Evolutionary conservation across 2,113 vertebrate species (phyloP).

Genomic region (Gnathonemus longibarbis): DNA sequence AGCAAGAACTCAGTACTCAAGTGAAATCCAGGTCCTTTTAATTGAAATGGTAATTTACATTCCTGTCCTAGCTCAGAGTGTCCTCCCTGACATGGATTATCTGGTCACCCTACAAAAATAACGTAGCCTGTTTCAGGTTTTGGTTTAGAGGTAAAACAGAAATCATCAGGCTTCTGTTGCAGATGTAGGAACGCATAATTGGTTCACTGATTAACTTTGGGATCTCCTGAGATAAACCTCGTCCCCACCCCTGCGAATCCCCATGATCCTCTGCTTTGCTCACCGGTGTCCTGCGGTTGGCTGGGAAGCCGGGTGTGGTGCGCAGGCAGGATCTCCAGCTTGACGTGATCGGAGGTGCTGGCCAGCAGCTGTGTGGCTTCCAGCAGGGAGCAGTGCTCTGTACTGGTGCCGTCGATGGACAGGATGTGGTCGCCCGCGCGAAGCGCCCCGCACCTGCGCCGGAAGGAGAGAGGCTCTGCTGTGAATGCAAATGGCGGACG

Average conservation of each 20-base stretch:
- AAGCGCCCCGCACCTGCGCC: conserved; percentile 75
- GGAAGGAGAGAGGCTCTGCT: not conserved
- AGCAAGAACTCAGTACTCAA: no score
- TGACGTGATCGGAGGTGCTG: conserved; percentile 77
- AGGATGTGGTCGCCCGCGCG: conserved; percentile 87
- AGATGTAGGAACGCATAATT: not conserved
- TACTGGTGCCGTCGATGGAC: conserved; percentile 87
- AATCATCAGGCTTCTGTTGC: not conserved
- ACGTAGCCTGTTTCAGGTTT: not conserved
- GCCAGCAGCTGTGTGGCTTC: conserved; percentile 89
- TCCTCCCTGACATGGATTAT: no score
- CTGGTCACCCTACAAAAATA: not conserved
- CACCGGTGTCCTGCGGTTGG: conserved; percentile 84
- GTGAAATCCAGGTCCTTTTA: no score
- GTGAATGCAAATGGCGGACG: not conserved
- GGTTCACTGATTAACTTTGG: not conserved
- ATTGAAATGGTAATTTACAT: no score
- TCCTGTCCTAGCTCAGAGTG: no score
- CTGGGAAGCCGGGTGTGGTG: conserved; percentile 74
- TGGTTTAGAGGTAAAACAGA: not conserved
- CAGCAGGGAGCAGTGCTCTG: conserved; percentile 82
- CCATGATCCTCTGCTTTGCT: conserved; percentile 28
- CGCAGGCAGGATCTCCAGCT: conserved; percentile 80
- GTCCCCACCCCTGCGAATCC: not conserved
- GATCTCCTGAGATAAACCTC: not conserved